Percentiles rank a stretch among this genome's conserved stretches.
Conservation (phyloP, 2,888 invertebrate species). For the Acleris laterana region DNA sequence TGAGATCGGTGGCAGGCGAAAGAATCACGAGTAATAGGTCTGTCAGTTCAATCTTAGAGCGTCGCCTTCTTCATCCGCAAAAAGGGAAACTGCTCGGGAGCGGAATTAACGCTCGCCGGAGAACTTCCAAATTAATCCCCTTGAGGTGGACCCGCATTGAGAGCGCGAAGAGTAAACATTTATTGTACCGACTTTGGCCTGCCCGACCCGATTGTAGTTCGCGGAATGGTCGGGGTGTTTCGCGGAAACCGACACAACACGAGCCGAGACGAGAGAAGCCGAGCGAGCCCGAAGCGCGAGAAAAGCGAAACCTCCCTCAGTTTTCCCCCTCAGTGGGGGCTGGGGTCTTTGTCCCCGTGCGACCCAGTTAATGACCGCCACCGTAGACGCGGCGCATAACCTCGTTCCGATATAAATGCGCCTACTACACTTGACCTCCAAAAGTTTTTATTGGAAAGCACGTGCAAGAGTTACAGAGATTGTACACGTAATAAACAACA, state of each 20-base stretch:
- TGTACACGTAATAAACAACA: slow-evolving; percentile 69
- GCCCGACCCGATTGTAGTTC: slow-evolving; percentile 52
- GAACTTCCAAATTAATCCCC: slow-evolving; percentile 77
- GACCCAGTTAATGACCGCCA: slow-evolving; percentile 84
- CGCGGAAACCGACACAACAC: slow-evolving; percentile 57
- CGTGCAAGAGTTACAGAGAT: slow-evolving; percentile 70
- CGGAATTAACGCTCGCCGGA: slow-evolving; percentile 63
- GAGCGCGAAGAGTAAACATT: slow-evolving; percentile 69
- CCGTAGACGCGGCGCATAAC: slow-evolving; percentile 77
- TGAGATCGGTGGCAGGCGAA: slow-evolving; percentile 41
- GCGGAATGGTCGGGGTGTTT: slow-evolving; percentile 62
- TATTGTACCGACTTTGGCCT: slow-evolving; percentile 50
- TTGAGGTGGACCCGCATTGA: slow-evolving; percentile 65
- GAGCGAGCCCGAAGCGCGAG: slow-evolving; percentile 50
- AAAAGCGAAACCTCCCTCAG: slow-evolving; percentile 74
- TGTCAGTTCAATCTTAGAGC: slow-evolving; percentile 57
- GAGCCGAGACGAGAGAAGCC: slow-evolving; percentile 47
- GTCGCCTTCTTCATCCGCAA: slow-evolving; percentile 61
- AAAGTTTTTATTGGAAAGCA: slow-evolving; percentile 83
- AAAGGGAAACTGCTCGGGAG: slow-evolving; percentile 65
- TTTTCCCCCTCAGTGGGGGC: slow-evolving; percentile 61
- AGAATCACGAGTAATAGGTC: slow-evolving; percentile 54
- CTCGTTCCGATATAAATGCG: slow-evolving; percentile 82
- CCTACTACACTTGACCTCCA: slow-evolving; percentile 85
- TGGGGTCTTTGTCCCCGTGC: slow-evolving; percentile 79